phyloP scores from a whole-genome alignment of 2,113 vertebrate species.

The crab-eating macaque (Macaca fascicularis) region DNA sequence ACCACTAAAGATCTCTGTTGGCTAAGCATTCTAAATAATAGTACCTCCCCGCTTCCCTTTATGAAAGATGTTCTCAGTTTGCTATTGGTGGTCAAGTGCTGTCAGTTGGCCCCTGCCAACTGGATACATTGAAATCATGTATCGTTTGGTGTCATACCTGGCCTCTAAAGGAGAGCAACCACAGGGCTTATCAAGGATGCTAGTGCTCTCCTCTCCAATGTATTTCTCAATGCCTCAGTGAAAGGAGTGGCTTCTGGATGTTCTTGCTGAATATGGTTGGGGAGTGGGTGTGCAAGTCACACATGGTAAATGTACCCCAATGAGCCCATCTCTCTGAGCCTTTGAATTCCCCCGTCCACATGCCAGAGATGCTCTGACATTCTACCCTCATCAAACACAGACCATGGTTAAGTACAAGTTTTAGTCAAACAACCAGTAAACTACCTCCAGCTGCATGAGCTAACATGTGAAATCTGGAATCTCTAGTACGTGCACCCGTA shows the following conservation, averaged over 20 bases:
- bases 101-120: not conserved
- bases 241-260: not conserved
- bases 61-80: too few species aligned
- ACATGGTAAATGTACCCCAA: not conserved
- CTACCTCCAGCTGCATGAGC: not conserved
- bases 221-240: not conserved
- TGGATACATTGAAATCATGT: not conserved
- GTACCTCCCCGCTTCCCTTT: not conserved
- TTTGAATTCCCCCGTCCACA: not conserved
- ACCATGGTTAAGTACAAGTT: not conserved
- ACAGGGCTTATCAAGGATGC: not conserved
- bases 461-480: not conserved
- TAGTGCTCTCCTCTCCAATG: too few species aligned
- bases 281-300: not conserved
- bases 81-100: too few species aligned
- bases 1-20: not conserved
- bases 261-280: not conserved
- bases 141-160: too few species aligned
- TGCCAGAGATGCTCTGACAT: not conserved
- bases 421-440: not conserved
- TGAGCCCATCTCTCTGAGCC: not conserved
- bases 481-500: fast-evolving
- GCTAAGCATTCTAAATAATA: not conserved
- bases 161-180: not conserved
- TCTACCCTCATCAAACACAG: not conserved